phyloP scores from a whole-genome alignment of 1,140 invertebrate genomes.

The Pseudomyrmex dendroicus region DNA sequence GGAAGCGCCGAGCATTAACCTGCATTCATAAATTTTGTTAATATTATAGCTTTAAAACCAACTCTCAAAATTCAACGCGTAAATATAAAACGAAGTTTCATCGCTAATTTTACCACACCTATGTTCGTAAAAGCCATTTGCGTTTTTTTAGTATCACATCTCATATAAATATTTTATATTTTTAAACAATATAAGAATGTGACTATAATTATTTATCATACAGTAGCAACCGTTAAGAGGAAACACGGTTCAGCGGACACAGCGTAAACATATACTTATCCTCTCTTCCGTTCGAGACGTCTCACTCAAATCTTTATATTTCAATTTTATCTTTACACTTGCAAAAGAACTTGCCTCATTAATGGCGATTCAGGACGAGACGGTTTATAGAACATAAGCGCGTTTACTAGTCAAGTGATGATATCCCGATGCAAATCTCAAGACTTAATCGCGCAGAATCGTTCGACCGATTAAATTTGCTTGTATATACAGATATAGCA shows the following conservation, averaged over 20 bases:
- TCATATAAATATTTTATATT: conserved; percentile 2
- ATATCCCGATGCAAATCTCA: conserved; percentile 35
- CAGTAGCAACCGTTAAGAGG: neutral
- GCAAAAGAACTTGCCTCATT: conserved; percentile 12
- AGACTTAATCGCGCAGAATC: conserved; percentile 26
- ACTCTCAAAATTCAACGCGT: neutral
- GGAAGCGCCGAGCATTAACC: conserved; percentile 11
- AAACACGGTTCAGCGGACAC: neutral
- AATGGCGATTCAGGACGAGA: neutral
- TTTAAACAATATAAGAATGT: neutral
- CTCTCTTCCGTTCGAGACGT: no score
- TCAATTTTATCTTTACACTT: conserved; percentile 15
- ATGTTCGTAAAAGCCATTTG: no score
- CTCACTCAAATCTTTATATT: neutral
- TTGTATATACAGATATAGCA: neutral
- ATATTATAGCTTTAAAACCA: neutral
- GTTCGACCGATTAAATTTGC: conserved; percentile 25
- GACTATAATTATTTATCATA: conserved; percentile 1
- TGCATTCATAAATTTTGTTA: conserved; percentile 23
- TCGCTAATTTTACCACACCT: no score
- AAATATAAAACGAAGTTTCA: neutral
- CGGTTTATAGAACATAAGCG: neutral
- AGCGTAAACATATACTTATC: neutral
- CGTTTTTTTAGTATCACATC: neutral
- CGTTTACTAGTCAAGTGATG: neutral